phyloP scores from a whole-genome alignment of 2,888 invertebrate species.

The Amphipoea oculea region DNA sequence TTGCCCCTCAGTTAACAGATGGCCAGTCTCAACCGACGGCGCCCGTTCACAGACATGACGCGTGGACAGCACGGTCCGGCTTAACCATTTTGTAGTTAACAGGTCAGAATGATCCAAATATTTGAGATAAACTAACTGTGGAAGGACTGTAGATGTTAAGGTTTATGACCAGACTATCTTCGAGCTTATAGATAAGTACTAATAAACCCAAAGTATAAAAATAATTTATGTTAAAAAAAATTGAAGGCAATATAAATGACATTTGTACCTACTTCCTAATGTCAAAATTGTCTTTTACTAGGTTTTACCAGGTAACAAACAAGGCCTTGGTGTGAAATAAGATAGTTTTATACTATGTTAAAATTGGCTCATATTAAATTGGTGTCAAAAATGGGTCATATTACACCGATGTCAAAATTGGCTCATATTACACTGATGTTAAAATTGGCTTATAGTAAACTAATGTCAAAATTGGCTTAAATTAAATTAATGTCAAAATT shows the following conservation, averaged over 20 bases:
- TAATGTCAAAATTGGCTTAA: not conserved
- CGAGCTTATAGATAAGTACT: not conserved
- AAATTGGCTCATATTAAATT: no score
- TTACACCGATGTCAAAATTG: no score
- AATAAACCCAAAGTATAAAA: not conserved
- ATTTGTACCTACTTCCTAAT: not conserved
- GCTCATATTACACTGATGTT: not conserved
- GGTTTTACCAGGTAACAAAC: no score
- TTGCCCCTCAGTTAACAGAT: no score
- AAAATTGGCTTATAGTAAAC: not conserved
- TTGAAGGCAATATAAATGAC: not conserved
- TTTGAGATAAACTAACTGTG: no score
- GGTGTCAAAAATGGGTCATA: not conserved
- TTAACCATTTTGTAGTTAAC: no score
- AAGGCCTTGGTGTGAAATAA: no score
- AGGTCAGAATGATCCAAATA: no score
- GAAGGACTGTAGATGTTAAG: not conserved
- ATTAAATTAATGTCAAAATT: not conserved
- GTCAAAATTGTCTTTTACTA: not conserved
- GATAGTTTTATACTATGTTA: not conserved
- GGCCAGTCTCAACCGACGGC: no score
- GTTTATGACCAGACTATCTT: not conserved
- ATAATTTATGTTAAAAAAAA: no score
- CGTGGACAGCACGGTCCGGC: no score
- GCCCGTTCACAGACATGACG: no score